Evolutionary conservation across 2,113 vertebrate genomes (phyloP), one percentile per base, ranked within the genome.

Genomic region (Acanthisitta chloris): DNA sequence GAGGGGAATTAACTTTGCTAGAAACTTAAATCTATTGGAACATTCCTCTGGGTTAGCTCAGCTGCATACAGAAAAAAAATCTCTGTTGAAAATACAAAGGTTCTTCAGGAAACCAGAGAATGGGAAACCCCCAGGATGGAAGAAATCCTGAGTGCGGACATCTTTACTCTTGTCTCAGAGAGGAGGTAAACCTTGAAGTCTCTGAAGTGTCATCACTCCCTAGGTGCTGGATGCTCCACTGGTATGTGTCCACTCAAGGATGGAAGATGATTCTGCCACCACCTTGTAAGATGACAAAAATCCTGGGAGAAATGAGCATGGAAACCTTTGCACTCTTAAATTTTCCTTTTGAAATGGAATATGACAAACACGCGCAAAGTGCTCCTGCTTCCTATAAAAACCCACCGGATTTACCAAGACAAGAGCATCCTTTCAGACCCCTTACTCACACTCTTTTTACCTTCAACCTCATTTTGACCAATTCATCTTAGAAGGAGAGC

Each of bases 151-250:
- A 10, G 34, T 62, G 49, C 11, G 28, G 24, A 46, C 33, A 70
- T 8, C 6, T 79, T 36, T 29, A 17, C 1, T 5, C 12, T 29
- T 52, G 8, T 28, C 21, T 69, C 19, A 12, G 46, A 46, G 24
- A 38, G 31, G 26, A 54, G 4, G 21, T 48, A 69, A 45, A 15
- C 1, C 0, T 0, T 3, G 8, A 67, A 28, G 12, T 14, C 29
- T n/a, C 61, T 48, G 17, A 33, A 34, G 6, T 4, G 5, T 43
- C 29, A 20, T 36, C 3, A 0, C 28, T 49, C 3, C 12, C 13
- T 3, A 13, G 3, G 16, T 8, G 16, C 28, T 29, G 18, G 33
- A 29, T 45, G 18, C 1, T 33, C 12, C 69, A 4, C 20, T 1
- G 4, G 20, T 43, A 6, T 4, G 2, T 1, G 4, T 13, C 6